A percentile compares a stretch with the other conserved stretches of the same genome.
phyloP scores from a whole-genome alignment of 1,140 invertebrate genomes.

The Phocides pigmalion region DNA sequence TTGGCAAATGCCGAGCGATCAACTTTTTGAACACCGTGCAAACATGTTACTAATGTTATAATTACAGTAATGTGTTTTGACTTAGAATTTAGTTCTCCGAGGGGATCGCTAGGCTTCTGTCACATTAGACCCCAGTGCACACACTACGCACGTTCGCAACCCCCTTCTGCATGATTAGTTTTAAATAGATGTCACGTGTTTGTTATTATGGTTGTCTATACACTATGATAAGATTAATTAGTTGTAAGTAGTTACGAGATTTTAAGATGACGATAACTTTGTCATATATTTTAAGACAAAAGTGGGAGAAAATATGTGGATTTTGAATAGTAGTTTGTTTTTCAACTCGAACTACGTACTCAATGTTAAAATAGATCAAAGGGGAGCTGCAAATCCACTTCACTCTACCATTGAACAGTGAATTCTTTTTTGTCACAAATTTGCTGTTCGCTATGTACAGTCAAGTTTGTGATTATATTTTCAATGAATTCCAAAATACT shows the following conservation, averaged over 20 bases:
- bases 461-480: no score
- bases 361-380: no score
- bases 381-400: no score
- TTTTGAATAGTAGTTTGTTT: no score
- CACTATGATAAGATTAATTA: background rate
- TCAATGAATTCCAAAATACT: no score
- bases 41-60: background rate
- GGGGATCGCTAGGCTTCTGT: conserved; percentile 52
- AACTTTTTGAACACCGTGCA: conserved; percentile 1
- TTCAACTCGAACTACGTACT: no score
- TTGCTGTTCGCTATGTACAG: no score
- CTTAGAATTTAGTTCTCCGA: background rate
- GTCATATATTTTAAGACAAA: no score
- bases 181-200: conserved; percentile 72
- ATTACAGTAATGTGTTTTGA: background rate
- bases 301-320: no score
- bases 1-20: conserved; percentile 47
- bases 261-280: no score
- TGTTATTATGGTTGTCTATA: conserved; percentile 44
- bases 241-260: background rate
- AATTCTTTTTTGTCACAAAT: no score
- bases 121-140: conserved; percentile 43
- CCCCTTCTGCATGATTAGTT: conserved; percentile 79
- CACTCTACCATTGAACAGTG: no score
- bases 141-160: conserved; percentile 76